A percentile compares a stretch with the other conserved stretches of the same genome.
Evolutionary conservation across 2,797 vertebrate species (phyloP).

Genomic region (Sebastes wilsoni): DNA sequence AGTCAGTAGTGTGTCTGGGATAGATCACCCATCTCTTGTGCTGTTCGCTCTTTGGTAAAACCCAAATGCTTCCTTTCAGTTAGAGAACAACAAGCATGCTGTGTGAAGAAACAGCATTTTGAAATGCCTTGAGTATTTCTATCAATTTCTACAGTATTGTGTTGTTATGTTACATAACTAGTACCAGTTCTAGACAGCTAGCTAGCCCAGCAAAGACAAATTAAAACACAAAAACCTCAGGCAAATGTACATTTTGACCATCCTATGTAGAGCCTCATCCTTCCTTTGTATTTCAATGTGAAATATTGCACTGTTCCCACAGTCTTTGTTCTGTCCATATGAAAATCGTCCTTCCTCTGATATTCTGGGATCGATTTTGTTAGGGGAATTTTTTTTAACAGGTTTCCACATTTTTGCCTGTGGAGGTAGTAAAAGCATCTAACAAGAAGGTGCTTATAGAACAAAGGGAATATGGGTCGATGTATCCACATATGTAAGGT

Average conservation of each 20-base stretch:
- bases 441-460: conserved; percentile 30
- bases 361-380: conserved; percentile 10
- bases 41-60: conserved; percentile 76
- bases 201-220: conserved; percentile 41
- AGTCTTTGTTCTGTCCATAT: conserved; percentile 71
- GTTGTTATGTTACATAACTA: conserved; percentile 30
- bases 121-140: conserved; percentile 49
- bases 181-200: conserved; percentile 67
- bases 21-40: conserved; percentile 50
- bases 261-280: conserved; percentile 46
- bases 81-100: conserved; percentile 51
- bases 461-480: background rate
- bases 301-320: conserved; percentile 84
- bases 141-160: conserved; percentile 57
- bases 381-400: background rate
- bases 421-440: conserved; percentile 75
- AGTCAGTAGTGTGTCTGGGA: conserved; percentile 71
- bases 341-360: conserved; percentile 35
- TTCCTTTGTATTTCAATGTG: conserved; percentile 75
- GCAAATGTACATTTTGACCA: conserved; percentile 50
- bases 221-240: conserved; percentile 49
- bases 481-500: conserved; percentile 25
- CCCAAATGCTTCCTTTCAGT: conserved; percentile 54
- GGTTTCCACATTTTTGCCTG: conserved; percentile 54
- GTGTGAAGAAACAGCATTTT: conserved; percentile 39